Evolutionary conservation across 35 echinoderm and acorn worm genomes (phyloP), one percentile per base, ranked within the genome.

Genomic region (Diadema setosum): DNA sequence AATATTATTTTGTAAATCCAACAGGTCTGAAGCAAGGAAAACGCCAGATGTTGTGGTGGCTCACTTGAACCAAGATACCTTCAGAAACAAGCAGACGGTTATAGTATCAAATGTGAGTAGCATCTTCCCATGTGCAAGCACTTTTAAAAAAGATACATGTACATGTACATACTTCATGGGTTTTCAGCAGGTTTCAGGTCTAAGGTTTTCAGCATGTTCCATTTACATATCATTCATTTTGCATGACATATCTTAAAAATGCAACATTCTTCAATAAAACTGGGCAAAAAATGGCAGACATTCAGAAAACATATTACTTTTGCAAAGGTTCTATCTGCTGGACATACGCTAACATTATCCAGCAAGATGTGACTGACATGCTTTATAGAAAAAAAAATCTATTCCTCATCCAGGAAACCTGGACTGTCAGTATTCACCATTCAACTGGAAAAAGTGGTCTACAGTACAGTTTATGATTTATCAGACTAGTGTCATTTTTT

Each of bases 81-180:
- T 91, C 8, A 78, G 26, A 60, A 84, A 59, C 46, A 91, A 91
- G 61, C 89, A 91, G 39, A 91, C 82, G 3, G 43, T 75, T 15
- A 46, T 91, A 37, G 65, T 91, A 4, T 91, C 82, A 20, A 91
- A 80, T 85, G 89, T 91, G 50, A 91, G 89, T 78, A 88, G 7
- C 5, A 14, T 16, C 46, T 44, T 7, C 40, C 44, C 15, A 33
- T 87, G 18, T 32, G 63, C 23, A 17, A 41, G 0, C 34, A 43
- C 5, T 17, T 43, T 65, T 44, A 11, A 40, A n/a, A 17, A 65
- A 21, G 15, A 14, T 5, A 34, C 3, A 43, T 15, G 14, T 35
- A 43, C 35, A 60, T 24, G 20, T 24, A 12, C 25, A 43, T 37
- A 11, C 83, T 25, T 25, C 7, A 3, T 16, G 18, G 26, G 18